phyloP scores from a whole-genome alignment of 2,888 invertebrate genomes.

The Patella ulyssiponensis region DNA sequence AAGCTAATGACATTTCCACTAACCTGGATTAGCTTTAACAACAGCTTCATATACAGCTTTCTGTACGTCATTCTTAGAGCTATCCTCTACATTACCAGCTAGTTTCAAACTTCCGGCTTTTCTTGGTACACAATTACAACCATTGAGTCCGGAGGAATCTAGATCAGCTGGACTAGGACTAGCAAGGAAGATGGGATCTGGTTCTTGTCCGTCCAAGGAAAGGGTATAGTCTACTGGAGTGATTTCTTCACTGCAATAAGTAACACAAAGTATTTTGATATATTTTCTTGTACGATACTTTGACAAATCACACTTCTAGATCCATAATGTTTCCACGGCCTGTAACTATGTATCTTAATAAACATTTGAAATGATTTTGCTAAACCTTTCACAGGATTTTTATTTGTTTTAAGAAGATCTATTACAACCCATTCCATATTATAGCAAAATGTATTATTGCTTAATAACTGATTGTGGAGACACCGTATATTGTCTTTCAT shows the following conservation, averaged over 20 bases:
- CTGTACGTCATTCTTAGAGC: not conserved
- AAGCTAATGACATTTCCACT: not conserved
- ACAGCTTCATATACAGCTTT: slow-evolving; percentile 7
- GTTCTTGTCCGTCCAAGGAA: not conserved
- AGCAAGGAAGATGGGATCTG: not conserved
- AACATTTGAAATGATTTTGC: too few species aligned
- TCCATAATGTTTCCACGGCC: too few species aligned
- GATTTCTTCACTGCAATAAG: not conserved
- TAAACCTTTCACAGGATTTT: too few species aligned
- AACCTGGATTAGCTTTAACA: not conserved
- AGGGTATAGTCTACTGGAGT: not conserved
- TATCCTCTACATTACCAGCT: not conserved
- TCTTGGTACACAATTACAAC: not conserved
- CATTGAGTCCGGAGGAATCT: not conserved
- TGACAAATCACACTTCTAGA: too few species aligned
- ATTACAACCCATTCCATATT: too few species aligned
- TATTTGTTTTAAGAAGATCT: too few species aligned
- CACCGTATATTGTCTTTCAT: not conserved
- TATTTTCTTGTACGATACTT: too few species aligned
- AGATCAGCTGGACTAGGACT: not conserved
- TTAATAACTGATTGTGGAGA: not conserved
- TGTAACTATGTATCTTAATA: too few species aligned
- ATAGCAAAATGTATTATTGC: too few species aligned
- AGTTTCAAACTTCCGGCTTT: not conserved
- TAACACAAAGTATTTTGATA: not conserved